These are phyloP conservation scores for Numenius arquata DNA, from an alignment of 2,113 vertebrate species.

Conservation along the genomic window DNA sequence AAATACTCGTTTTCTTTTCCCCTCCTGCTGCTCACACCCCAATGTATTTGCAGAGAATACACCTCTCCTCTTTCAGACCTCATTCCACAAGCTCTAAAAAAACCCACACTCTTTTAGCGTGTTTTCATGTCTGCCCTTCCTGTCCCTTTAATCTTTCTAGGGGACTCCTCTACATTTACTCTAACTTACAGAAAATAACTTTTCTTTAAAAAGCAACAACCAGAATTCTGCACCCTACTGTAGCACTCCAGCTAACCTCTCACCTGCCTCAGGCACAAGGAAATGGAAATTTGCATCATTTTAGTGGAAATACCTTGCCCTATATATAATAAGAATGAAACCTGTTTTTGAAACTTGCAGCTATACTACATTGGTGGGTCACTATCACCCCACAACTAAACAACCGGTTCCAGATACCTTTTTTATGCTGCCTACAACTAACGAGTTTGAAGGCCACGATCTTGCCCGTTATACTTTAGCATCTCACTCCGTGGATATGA, in stretches of 20 bases:
- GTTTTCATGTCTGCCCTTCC: neutral
- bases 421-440: neutral
- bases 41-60: neutral
- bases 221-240: neutral
- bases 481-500: neutral
- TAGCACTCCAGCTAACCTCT: neutral
- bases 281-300: neutral
- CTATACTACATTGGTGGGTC: neutral
- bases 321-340: neutral
- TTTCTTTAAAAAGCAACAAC: neutral
- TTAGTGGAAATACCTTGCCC: neutral
- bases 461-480: neutral
- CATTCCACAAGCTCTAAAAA: neutral
- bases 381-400: neutral
- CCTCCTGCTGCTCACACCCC: neutral
- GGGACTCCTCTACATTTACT: neutral
- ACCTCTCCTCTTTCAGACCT: neutral
- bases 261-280: neutral
- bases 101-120: neutral
- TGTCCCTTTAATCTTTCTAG: neutral
- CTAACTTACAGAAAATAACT: rapidly evolving
- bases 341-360: neutral
- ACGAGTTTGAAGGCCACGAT: neutral
- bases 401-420: neutral
- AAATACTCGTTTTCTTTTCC: neutral